Percentiles rank a stretch among this genome's conserved stretches.
Evolutionary conservation across 2,113 vertebrate species (phyloP).

Genomic region (Gymnobelideus leadbeateri): DNA sequence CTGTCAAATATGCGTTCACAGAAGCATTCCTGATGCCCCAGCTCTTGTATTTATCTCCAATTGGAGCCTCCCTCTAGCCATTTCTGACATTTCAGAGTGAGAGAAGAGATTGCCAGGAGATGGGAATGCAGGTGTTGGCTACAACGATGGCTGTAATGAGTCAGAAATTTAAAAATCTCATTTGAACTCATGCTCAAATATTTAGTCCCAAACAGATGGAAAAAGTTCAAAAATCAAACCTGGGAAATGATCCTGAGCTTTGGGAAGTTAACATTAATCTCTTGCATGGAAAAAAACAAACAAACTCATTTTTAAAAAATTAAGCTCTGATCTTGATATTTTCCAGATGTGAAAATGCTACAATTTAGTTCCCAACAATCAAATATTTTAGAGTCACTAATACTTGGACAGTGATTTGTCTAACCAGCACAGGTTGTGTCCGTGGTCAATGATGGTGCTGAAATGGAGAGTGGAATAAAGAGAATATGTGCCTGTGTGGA

Average conservation of each 20-base stretch:
- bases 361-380: not conserved
- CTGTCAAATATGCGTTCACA: not conserved
- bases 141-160: not conserved
- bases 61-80: not conserved
- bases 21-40: not conserved
- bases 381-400: accelerated
- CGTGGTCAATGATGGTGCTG: not conserved
- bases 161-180: not conserved
- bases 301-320: not conserved
- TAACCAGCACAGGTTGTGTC: no score
- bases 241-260: accelerated
- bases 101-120: not conserved
- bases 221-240: accelerated
- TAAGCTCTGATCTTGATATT: not conserved
- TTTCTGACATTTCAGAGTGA: not conserved
- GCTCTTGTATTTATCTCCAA: not conserved
- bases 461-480: not conserved
- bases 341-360: not conserved
- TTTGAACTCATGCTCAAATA: not conserved
- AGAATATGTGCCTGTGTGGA: not conserved
- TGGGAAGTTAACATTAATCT: not conserved
- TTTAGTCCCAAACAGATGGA: not conserved
- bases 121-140: accelerated
- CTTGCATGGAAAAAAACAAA: accelerated
- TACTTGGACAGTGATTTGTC: not conserved